Evolutionary conservation across 1,140 invertebrate genomes (phyloP), one percentile per base, ranked within the genome.

Genomic region (Philotrypesis tridentata): DNA sequence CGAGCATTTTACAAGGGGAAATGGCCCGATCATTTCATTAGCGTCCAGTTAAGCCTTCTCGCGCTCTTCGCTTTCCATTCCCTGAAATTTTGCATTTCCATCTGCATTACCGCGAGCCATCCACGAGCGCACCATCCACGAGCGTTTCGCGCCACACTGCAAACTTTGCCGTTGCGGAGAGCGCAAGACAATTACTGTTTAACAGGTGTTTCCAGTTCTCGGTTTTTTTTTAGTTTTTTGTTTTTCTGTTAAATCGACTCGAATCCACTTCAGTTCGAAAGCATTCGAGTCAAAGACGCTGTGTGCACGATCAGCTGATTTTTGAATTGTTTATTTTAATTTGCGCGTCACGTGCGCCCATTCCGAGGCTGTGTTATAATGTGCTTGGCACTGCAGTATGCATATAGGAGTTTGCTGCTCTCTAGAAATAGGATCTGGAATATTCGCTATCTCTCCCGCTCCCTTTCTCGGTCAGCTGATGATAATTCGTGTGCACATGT

Each of bases 1-100:
- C 14, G 72, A 67, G 77, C 75, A 68, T 73, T 80, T 78, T 78
- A 68, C 60, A 23, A 48, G 48, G 68, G 74, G 82, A 83, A 83
- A 83, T 83, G 61, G 71, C 75, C 78, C 71, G 74, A 81, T 83
- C 82, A 81, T 81, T 83, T 73, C 74, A 80, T 83, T 83, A 83
- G 40, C 73, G 37, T 79, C 68, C 33, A 23, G 74, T 83, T 78
- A 80, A 73, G 78, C 67, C 27, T 72, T 70, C 80, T 81, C 60
- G 33, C 37, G 33, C 37, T 43, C 37, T 25, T 33, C 25, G 23
- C n/a, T 21, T 37, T 23, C 31, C 37, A 5, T 9, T 27, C 17
- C 63, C 25, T 75, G 60, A 76, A 83, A 77, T 83, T 83, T 78
- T 73, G 40, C 70, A 78, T 75, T 73, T 74, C 82, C 48, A 80